These are phyloP conservation scores for Chloroclystis v-ata DNA, from an alignment of 2,888 invertebrate genomes.

Conservation along the genomic window DNA sequence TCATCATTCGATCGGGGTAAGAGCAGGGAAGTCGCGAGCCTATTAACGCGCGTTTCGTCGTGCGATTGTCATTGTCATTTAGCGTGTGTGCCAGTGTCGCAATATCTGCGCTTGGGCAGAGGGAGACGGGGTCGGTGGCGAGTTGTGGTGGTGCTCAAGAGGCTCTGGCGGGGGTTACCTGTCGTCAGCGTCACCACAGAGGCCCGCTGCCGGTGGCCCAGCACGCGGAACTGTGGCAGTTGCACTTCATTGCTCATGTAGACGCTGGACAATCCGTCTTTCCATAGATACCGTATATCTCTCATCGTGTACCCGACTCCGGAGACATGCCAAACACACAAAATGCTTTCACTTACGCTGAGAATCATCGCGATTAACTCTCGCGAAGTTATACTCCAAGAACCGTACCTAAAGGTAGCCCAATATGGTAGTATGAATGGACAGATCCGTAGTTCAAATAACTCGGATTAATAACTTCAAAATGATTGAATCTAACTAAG, in stretches of 20 bases:
- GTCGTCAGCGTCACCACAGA: slow-evolving; percentile 96
- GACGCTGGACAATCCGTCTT: slow-evolving; percentile 94
- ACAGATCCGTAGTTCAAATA: slow-evolving; percentile 13
- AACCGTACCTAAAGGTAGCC: slow-evolving; percentile 41
- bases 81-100: slow-evolving; percentile 73
- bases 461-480: slow-evolving; percentile 34
- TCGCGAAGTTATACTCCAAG: slow-evolving; percentile 46
- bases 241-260: slow-evolving; percentile 97
- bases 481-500: slow-evolving; percentile 1
- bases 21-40: slow-evolving; percentile 64
- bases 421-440: slow-evolving; percentile 44
- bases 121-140: slow-evolving; percentile 72
- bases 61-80: slow-evolving; percentile 66
- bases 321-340: slow-evolving; percentile 79
- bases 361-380: slow-evolving; percentile 58
- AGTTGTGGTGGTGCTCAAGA: slow-evolving; percentile 66
- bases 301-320: slow-evolving; percentile 98
- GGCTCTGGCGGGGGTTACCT: slow-evolving; percentile 83
- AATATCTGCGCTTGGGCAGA: slow-evolving; percentile 70
- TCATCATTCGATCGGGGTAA: slow-evolving; percentile 67
- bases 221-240: slow-evolving; percentile 97
- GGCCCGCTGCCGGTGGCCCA: slow-evolving; percentile 96
- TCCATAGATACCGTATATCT: slow-evolving; percentile 98
- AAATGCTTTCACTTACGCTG: slow-evolving; percentile 79
- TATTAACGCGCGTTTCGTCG: slow-evolving; percentile 62